Percentiles rank a stretch among this genome's conserved stretches.
Conservation (phyloP, 53 echinoderm and acorn worm species). For the Holothuria leucospilota region DNA sequence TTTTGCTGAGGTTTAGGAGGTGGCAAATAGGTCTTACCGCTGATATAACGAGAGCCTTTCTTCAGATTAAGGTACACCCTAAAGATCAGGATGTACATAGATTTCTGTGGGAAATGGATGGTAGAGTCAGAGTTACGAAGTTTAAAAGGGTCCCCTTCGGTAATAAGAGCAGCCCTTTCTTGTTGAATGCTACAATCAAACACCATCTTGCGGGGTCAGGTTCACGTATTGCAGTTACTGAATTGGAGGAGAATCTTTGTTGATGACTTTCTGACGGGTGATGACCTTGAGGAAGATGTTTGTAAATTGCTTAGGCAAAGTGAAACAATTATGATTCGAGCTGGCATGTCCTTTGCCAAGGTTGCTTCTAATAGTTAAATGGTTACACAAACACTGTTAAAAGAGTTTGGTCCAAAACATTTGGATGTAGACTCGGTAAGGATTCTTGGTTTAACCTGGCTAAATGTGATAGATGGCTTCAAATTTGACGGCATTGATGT, state of each 20-base stretch:
- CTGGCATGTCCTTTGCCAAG: too few relatives aligned
- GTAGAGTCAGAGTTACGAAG: constrained; percentile 21
- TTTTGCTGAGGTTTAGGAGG: constrained; percentile 42
- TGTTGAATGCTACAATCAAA: too few relatives aligned
- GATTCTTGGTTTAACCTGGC: too few relatives aligned
- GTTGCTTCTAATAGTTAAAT: too few relatives aligned
- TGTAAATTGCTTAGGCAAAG: background rate
- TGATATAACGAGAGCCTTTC: constrained; percentile 47
- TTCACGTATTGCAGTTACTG: too few relatives aligned
- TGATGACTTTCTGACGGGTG: background rate
- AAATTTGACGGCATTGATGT: background rate
- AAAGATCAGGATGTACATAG: too few relatives aligned
- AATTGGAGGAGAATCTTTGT: background rate
- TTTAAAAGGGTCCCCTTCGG: background rate
- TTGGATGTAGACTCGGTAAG: background rate
- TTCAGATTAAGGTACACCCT: constrained; percentile 42
- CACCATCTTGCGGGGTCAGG: constrained; percentile 4
- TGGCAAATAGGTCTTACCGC: constrained; percentile 32
- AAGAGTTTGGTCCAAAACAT: constrained; percentile 16
- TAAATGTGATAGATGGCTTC: background rate
- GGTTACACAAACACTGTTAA: background rate
- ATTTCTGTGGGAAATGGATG: constrained; percentile 28
- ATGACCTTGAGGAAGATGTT: background rate
- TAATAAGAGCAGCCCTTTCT: constrained; percentile 23
- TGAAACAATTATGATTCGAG: too few relatives aligned